Percentiles rank a stretch among this genome's conserved stretches.
phyloP scores from a whole-genome alignment of 1,140 invertebrate species.

The Helicoverpa zea region DNA sequence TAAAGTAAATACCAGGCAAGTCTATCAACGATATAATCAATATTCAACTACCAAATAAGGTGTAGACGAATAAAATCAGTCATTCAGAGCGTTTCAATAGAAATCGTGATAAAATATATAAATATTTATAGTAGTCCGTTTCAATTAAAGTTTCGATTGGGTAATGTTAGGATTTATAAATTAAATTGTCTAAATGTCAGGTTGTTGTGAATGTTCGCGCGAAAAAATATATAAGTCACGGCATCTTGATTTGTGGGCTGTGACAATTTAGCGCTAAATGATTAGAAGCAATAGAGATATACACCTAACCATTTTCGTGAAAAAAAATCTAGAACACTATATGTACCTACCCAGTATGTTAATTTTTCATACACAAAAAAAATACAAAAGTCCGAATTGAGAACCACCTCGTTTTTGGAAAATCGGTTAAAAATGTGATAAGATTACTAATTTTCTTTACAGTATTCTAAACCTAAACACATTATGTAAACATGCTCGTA shows the following conservation, averaged over 20 bases:
- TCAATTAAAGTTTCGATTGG: conserved; percentile 42
- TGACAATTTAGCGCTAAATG: background rate
- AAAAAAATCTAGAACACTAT: too few relatives aligned
- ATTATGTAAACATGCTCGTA: too few relatives aligned
- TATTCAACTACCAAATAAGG: conserved; percentile 45
- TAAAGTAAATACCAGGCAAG: conserved; percentile 41
- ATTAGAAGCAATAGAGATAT: background rate
- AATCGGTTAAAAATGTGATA: background rate
- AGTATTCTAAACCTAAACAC: too few relatives aligned
- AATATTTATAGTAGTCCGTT: conserved; percentile 43
- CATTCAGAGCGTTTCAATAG: conserved; percentile 33
- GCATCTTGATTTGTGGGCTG: conserved; percentile 6
- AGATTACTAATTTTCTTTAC: too few relatives aligned
- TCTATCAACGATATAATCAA: conserved; percentile 50
- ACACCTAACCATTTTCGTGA: too few relatives aligned
- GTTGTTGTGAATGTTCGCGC: background rate
- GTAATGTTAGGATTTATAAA: conserved; percentile 19
- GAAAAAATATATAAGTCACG: conserved; percentile 40
- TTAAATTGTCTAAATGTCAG: conserved; percentile 42
- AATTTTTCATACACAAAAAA: too few relatives aligned
- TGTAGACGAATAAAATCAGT: conserved; percentile 35
- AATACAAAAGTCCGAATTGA: too few relatives aligned
- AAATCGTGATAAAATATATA: conserved; percentile 34
- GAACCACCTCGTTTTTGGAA: too few relatives aligned
- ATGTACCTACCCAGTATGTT: too few relatives aligned